A percentile compares a stretch with the other conserved stretches of the same genome.
phyloP scores from a whole-genome alignment of 2,797 vertebrate genomes.

The Thripadectes ignobilis region DNA sequence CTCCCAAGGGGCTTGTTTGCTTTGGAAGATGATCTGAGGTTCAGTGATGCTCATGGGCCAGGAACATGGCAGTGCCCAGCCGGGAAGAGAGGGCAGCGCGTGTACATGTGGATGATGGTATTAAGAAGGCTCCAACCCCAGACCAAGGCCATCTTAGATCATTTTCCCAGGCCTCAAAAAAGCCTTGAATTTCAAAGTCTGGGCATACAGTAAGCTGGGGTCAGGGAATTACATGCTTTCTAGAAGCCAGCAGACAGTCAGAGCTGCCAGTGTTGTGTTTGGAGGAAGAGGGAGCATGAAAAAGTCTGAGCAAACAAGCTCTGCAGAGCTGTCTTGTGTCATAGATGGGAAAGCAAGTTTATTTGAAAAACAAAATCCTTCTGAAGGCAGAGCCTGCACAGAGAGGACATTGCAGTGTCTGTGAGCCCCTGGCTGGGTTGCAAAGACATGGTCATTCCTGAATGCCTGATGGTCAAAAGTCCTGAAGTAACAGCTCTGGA shows the following conservation, averaged over 20 bases:
- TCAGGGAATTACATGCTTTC: background rate
- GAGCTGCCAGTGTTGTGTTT: conserved; percentile 62
- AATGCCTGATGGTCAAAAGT: background rate
- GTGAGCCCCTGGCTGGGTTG: background rate
- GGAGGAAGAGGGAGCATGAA: conserved; percentile 27
- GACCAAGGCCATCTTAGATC: background rate
- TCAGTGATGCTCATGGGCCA: background rate
- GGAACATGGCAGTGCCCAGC: background rate
- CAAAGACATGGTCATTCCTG: background rate
- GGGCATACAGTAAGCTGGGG: background rate
- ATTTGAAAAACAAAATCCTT: conserved; percentile 31
- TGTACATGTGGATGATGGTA: background rate
- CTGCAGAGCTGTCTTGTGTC: background rate
- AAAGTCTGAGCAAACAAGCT: conserved; percentile 60
- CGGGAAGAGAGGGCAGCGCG: background rate
- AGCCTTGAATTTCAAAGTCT: background rate
- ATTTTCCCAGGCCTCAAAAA: background rate
- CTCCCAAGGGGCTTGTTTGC: conserved; percentile 30
- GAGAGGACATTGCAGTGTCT: background rate
- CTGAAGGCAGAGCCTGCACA: background rate
- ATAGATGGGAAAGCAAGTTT: conserved; percentile 44
- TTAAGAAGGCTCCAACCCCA: background rate
- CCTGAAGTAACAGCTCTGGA: background rate
- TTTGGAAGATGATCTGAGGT: conserved; percentile 40
- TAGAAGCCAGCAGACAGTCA: conserved; percentile 44